Percentiles rank a stretch among this genome's conserved stretches.
Evolutionary conservation across 1,140 invertebrate genomes (phyloP).

Genomic region (Odontomachus brunneus): DNA sequence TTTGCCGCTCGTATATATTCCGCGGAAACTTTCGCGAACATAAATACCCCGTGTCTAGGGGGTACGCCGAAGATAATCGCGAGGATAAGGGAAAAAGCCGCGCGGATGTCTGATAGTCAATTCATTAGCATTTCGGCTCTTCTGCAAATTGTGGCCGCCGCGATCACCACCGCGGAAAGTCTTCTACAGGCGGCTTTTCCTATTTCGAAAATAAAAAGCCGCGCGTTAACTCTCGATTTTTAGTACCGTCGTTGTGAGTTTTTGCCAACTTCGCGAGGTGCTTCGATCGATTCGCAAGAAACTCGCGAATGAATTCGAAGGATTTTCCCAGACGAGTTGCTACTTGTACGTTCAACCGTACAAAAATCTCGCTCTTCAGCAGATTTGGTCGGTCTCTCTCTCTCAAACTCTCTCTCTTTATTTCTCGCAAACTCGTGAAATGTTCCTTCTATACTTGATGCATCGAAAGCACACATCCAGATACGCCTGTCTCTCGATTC

Average conservation of each 20-base stretch:
- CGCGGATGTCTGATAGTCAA: constrained; percentile 11
- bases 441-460: too few species aligned
- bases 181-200: too few species aligned
- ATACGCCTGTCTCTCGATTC: too few species aligned
- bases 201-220: too few species aligned
- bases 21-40: constrained; percentile 29
- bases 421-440: background rate
- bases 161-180: too few species aligned
- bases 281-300: background rate
- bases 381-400: background rate
- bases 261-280: too few species aligned
- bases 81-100: constrained; percentile 5
- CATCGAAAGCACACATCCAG: too few species aligned
- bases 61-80: constrained; percentile 41
- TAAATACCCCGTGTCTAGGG: constrained; percentile 54
- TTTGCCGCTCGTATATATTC: constrained; percentile 50
- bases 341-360: too few species aligned
- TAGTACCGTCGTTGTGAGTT: too few species aligned
- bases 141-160: background rate
- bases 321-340: too few species aligned
- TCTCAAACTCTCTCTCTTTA: background rate
- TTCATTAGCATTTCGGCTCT: constrained; percentile 6
- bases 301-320: background rate
- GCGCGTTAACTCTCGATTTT: too few species aligned
- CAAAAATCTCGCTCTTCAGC: background rate